Percentiles rank a stretch among this genome's conserved stretches.
phyloP scores from a whole-genome alignment of 2,797 vertebrate genomes.

The Kryptopterus vitreolus region DNA sequence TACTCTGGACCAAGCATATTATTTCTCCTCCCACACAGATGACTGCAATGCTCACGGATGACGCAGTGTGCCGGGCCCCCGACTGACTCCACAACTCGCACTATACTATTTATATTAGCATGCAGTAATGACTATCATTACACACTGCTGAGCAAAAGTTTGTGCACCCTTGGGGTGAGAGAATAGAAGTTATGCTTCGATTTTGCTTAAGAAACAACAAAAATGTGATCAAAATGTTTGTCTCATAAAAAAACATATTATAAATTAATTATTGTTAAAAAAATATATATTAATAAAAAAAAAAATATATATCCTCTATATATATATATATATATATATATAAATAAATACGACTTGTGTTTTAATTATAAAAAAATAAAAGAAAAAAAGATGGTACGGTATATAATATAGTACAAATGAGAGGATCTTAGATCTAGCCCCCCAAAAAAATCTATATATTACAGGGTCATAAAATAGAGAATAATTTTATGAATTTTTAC shows the following conservation, averaged over 20 bases:
- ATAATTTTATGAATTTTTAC: not conserved
- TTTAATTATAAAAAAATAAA: too few relatives aligned
- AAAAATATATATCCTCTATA: too few relatives aligned
- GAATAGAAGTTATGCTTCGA: not conserved
- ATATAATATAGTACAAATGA: not conserved
- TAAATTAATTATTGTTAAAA: too few relatives aligned
- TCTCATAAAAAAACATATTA: too few relatives aligned
- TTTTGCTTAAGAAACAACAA: not conserved
- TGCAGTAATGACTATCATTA: constrained; percentile 2
- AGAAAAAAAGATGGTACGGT: not conserved
- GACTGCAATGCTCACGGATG: constrained; percentile 31
- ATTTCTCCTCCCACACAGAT: not conserved
- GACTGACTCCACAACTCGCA: constrained; percentile 10
- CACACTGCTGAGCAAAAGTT: not conserved
- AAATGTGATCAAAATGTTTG: too few relatives aligned
- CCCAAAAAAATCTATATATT: not conserved
- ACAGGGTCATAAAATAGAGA: not conserved
- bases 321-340: too few relatives aligned
- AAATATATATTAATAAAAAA: too few relatives aligned
- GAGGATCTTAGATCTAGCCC: not conserved
- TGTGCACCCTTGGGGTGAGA: not conserved
- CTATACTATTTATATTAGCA: constrained; percentile 20
- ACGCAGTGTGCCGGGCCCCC: constrained; percentile 10
- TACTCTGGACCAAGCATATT: not conserved
- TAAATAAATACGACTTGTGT: too few relatives aligned